phyloP scores from a whole-genome alignment of 2,113 vertebrate species.

The Nymphicus hollandicus region DNA sequence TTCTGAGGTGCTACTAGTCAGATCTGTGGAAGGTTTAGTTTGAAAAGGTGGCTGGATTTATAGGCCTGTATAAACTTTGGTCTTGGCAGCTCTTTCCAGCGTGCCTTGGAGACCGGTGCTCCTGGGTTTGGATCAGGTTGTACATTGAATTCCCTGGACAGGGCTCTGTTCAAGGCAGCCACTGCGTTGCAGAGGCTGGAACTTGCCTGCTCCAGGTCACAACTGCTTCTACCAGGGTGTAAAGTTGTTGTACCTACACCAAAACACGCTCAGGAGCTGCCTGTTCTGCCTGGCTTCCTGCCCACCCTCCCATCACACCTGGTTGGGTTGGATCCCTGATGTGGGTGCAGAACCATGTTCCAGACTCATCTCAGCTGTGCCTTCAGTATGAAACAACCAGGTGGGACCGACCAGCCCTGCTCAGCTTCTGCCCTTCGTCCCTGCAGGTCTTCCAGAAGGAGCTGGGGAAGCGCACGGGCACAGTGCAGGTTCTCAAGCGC shows the following conservation, averaged over 20 bases:
- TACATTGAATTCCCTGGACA: neutral
- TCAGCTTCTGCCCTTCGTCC: neutral
- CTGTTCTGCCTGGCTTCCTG: neutral
- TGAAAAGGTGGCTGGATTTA: neutral
- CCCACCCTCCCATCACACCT: neutral
- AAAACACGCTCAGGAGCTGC: neutral
- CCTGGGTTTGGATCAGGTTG: neutral
- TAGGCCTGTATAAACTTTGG: neutral
- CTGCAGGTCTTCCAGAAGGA: conserved; percentile 95
- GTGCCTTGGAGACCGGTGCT: neutral
- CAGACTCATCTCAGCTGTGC: neutral
- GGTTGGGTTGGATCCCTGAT: neutral
- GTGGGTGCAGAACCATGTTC: neutral
- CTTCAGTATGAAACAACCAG: fast-evolving
- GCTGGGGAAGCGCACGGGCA: conserved; percentile 92
- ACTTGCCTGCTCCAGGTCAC: neutral
- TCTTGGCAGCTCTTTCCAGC: neutral
- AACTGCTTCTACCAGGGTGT: neutral
- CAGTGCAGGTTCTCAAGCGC: conserved; percentile 91
- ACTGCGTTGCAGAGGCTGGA: neutral
- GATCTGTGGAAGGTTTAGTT: neutral
- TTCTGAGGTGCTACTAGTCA: neutral
- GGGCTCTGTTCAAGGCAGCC: neutral
- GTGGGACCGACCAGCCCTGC: neutral
- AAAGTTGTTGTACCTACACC: neutral